Base-by-base conservation (phyloP, 2,888 invertebrate species). In the Digitonthophagus gazella region DNA sequence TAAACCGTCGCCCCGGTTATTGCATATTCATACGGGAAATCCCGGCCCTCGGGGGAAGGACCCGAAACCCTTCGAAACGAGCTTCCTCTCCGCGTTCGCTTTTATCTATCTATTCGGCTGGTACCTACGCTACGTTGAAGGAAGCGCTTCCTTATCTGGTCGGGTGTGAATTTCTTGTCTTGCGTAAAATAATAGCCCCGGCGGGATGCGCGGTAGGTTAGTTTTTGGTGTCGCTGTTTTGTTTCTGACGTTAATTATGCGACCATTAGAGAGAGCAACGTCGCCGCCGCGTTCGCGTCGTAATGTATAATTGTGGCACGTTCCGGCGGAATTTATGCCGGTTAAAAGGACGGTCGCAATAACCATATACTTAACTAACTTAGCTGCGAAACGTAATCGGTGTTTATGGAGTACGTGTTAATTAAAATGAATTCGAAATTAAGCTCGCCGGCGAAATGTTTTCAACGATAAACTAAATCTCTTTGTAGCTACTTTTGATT, bases 11-110 rank as follows among this genome's bases (percentile, higher is more conserved):
- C 61, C 19, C 15, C 18, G 20, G 20, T 18, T 20, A n/a, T 20
- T 61, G 20, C 61, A 61, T 61, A 61, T 61, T 61, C 61, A 61
- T 61, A 61, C 61, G 19, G 20, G 61, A 61, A 61, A 61, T 61
- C 61, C 61, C 18, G 11, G n/a, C n/a, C n/a, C 20, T 61, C 61
- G 18, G 1, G 18, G 18, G 20, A 2, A n/a, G 19, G 58, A 58
- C 18, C 11, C 11, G 19, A 58, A 16, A 19, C 58, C 2, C 58
- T 18, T 16, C 16, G 19, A 11, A 18, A 11, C 16, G 16, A 16
- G 15, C 16, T 19, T 61, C 20, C 58, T 16, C 19, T 18, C 5
- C 2, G 61, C 19, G n/a, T 61, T 61, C 61, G 18, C 61, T 20
- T n/a, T 8, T 15, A n/a, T n/a, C n/a, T n/a, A n/a, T n/a, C n/a